Evolutionary conservation across 1,140 invertebrate genomes (phyloP), one percentile per base, ranked within the genome.

Genomic region (Neomicropteryx cornuta): DNA sequence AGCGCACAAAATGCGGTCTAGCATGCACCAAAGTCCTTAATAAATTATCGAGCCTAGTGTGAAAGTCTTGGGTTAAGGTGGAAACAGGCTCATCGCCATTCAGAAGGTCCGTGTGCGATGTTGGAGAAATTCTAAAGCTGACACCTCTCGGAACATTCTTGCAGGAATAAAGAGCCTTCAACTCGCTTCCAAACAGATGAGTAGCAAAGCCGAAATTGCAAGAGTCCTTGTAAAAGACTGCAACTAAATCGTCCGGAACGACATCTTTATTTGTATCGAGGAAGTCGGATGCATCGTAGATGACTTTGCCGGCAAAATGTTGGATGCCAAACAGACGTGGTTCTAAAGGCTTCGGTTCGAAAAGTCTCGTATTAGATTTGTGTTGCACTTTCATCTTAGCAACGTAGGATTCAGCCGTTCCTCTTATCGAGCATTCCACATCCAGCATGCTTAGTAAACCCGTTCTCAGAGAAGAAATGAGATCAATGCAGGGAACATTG

Each of bases 151-250:
- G 83, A 5, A 87, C 83, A 17, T 79, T 85, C 44, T 89, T 86
- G 38, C 80, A 72, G 3, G 82, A 79, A 53, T 85, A 87, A 10
- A 93, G 63, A 1, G 86, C 83, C 66, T 92, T 92, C 21, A 95
- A 63, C 57, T 97, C 91, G 24, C 83, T 85, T 0, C 89, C 87
- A 60, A 96, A 97, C 1, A 97, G 66, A 60, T 95, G 90, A 3
- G 87, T 91, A 0, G 87, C 91, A 60, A 97, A 97, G 6, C 91
- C 91, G 63, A 96, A 96, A 52, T 88, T 91, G 58, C 91, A 96
- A 27, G 76, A 81, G 44, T 90, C 82, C 50, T 91, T 90, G 61
- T 94, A 88, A 62, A 97, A 95, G 1, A 93, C 87, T 2, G 83
- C 80, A 0, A 97, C 83, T 38, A 95, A 64, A 56, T 95, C 90